Conservation (phyloP, 2,888 invertebrate genomes). For the Ornithoptera priamus region DNA sequence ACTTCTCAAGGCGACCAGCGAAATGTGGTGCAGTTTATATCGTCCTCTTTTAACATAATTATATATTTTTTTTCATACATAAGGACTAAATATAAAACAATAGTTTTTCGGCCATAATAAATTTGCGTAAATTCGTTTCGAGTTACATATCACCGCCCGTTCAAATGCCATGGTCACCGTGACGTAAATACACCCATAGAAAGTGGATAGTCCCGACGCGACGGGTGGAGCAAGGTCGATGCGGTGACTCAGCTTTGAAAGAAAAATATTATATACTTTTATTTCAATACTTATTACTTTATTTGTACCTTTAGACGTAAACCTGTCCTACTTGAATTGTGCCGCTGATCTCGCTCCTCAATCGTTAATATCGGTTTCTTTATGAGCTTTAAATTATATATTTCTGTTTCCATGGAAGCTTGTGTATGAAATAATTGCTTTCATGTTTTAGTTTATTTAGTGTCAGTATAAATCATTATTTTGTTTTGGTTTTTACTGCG, state of each 20-base stretch:
- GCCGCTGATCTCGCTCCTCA: no score
- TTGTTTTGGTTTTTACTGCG: no score
- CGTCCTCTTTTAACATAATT: no score
- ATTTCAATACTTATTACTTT: background rate
- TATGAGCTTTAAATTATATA: background rate
- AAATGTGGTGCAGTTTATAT: no score
- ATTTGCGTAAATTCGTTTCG: background rate
- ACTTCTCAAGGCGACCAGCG: no score
- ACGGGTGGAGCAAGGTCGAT: slow-evolving; percentile 16
- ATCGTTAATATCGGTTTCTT: background rate
- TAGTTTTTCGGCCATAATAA: no score
- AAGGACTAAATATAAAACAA: no score
- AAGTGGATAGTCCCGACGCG: slow-evolving; percentile 25
- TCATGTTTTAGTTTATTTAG: no score
- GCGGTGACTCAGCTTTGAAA: slow-evolving; percentile 19
- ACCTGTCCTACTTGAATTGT: background rate
- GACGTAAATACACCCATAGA: slow-evolving; percentile 26
- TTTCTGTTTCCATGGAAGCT: no score
- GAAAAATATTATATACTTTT: slow-evolving; percentile 3
- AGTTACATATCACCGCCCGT: slow-evolving; percentile 7
- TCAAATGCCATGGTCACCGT: slow-evolving; percentile 24
- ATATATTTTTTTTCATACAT: no score
- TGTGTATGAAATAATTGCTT: no score
- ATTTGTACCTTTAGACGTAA: background rate
- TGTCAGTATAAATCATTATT: no score